A percentile compares a stretch with the other conserved stretches of the same genome.
These are phyloP conservation scores for Cephus nigrinus DNA, from an alignment of 2,888 invertebrate species.

Conservation along the genomic window DNA sequence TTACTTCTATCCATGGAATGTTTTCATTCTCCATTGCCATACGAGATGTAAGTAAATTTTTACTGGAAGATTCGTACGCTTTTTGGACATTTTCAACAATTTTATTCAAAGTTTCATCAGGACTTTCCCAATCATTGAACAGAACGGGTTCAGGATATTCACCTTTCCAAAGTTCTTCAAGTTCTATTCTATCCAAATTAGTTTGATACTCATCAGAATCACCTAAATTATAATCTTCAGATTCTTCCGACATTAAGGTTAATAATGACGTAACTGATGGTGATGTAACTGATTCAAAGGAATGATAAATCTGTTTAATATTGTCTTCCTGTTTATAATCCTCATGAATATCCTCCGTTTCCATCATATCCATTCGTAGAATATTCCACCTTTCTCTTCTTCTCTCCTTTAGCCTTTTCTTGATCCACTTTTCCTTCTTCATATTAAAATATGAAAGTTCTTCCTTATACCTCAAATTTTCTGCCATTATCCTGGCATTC, in stretches of 20 bases:
- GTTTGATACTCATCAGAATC: conserved; percentile 15
- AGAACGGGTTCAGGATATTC: conserved; percentile 68
- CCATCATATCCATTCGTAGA: conserved; percentile 16
- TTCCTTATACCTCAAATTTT: conserved; percentile 64
- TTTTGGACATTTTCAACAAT: conserved; percentile 67
- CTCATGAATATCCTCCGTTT: conserved; percentile 2
- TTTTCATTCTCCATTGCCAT: conserved; percentile 64
- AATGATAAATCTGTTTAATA: not conserved
- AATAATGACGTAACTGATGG: conserved; percentile 39
- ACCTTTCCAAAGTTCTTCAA: conserved; percentile 58
- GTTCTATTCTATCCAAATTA: conserved; percentile 46
- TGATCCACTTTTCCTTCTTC: conserved; percentile 29
- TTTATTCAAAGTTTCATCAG: conserved; percentile 67
- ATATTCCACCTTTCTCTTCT: conserved; percentile 37
- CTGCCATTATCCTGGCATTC: conserved; percentile 35
- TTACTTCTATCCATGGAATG: conserved; percentile 67
- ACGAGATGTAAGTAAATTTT: conserved; percentile 62
- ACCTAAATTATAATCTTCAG: conserved; percentile 15
- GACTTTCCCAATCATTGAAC: conserved; percentile 67
- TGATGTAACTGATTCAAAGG: conserved; percentile 29
- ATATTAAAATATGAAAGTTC: conserved; percentile 28
- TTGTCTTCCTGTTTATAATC: not conserved
- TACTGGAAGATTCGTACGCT: conserved; percentile 66
- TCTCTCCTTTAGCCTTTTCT: conserved; percentile 18
- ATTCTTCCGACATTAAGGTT: conserved; percentile 46